Evolutionary conservation across 1,140 invertebrate genomes (phyloP), one percentile per base, ranked within the genome.

Genomic region (Phthorimaea operculella): DNA sequence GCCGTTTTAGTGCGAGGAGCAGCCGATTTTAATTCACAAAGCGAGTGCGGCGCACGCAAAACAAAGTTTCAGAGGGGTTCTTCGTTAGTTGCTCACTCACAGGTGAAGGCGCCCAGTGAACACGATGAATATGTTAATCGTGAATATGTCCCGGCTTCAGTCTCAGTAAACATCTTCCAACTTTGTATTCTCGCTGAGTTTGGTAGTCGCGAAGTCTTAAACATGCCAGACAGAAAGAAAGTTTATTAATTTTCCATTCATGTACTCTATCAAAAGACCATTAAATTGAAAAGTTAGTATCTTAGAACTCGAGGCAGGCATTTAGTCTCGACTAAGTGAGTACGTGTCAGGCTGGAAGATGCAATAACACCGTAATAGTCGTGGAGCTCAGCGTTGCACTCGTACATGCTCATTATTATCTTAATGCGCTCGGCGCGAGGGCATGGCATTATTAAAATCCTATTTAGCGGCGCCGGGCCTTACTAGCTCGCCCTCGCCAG

Each of bases 31-130:
- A 76, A 76, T 76, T 76, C 67, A 74, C 74, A 75, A 77, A 74
- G 69, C 63, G 66, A 69, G 60, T 68, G 64, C 68, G 67, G 64
- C 59, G 64, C 60, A 66, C 68, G 63, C 68, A 70, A 68, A 74
- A 71, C 66, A 70, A 79, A 78, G 71, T 79, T 84, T 79, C 61
- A 47, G 64, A 74, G 72, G 56, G 68, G 72, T 71, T 78, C 75
- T 79, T 81, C 68, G 72, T 81, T 82, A 79, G 70, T 74, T 74
- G 66, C 67, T 79, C 71, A 69, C 67, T 74, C 66, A 68, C 66
- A 74, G 66, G 60, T 64, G 60, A 58, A 59, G 58, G 48, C 59
- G 59, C 50, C 42, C 21, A 45, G 39, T 61, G 52, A 60, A 59
- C 58, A 51, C 58, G 55, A 54, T 60, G 60, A 68, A 66, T 70